Percentiles rank a stretch among this genome's conserved stretches.
phyloP scores from a whole-genome alignment of 2,113 vertebrate species.

The Anolis carolinensis region DNA sequence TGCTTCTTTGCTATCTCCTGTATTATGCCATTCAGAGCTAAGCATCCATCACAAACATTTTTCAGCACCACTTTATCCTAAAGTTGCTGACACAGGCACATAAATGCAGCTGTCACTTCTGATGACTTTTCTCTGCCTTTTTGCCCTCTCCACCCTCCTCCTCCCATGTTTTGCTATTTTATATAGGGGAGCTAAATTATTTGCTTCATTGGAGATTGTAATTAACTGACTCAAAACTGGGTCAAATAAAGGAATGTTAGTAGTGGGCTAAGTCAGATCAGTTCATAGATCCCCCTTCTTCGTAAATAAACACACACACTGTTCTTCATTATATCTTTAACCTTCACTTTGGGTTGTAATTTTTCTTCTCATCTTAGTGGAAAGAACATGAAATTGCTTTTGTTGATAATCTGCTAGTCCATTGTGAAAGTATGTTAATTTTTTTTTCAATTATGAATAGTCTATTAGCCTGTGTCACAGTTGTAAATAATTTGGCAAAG shows the following conservation, averaged over 20 bases:
- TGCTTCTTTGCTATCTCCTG: not conserved
- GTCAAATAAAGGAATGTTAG: constrained; percentile 11
- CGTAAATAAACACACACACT: not conserved
- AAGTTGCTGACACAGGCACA: not conserved
- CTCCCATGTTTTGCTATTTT: not conserved
- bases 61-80: not conserved
- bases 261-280: constrained; percentile 1
- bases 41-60: not conserved
- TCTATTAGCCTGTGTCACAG: not conserved
- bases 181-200: not conserved
- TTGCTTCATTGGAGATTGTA: constrained; percentile 19
- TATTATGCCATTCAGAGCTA: not conserved
- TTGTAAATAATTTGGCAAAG: not conserved
- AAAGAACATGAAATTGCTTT: not conserved
- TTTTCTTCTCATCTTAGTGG: not conserved
- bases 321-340: not conserved
- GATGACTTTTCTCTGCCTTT: not conserved
- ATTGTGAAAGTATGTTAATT: not conserved
- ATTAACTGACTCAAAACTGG: constrained; percentile 18
- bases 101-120: not conserved
- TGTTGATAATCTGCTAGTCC: not conserved
- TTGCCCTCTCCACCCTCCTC: not conserved
- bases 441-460: not conserved
- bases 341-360: not conserved
- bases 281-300: not conserved